Evolutionary conservation across 2,113 vertebrate species (phyloP), one percentile per base, ranked within the genome.

Genomic region (Nanorana parkeri): DNA sequence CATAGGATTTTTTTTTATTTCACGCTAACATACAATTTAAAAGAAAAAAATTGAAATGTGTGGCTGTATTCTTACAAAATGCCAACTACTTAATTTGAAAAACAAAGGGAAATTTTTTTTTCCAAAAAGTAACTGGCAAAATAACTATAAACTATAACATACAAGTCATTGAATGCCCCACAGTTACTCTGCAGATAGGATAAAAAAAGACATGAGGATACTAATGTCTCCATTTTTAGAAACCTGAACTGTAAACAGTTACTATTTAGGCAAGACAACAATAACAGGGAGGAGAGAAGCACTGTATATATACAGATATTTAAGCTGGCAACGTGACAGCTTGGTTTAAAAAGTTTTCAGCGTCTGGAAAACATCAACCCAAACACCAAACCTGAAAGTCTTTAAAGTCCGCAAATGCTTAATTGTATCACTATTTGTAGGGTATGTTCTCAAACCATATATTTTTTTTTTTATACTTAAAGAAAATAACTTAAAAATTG

Each of bases 401-500:
- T 91, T 85, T 87, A 90, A 88, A 88, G 89, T 89, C 86, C 89
- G 89, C 90, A 88, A 88, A 90, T 91, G 89, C 91, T 90, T 88
- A 85, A 87, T 86, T 89, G 89, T 89, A 90, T 88, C 90, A 89
- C 90, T 89, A 87, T 88, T 91, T 89, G 86, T 87, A 90, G 90
- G 90, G 87, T 88, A 90, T 84, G 91, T 87, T 87, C 88, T 89
- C 88, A 88, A 90, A 85, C 90, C 80, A 89, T 86, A 90, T n/a
- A n/a, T n/a, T 89, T 91, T 92, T 85, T 84, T 89, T 90, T 87
- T 89, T 87, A 90, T 88, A 89, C 87, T 91, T 88, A 86, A 93
- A 90, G 90, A 89, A 87, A 93, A 93, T 94, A 91, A 90, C 91
- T 94, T 92, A 92, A 93, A 91, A 94, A 90, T 93, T 92, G 92